Evolutionary conservation across 2,797 vertebrate species (phyloP), one percentile per base, ranked within the genome.

Genomic region (Coranthus polyacanthus): DNA sequence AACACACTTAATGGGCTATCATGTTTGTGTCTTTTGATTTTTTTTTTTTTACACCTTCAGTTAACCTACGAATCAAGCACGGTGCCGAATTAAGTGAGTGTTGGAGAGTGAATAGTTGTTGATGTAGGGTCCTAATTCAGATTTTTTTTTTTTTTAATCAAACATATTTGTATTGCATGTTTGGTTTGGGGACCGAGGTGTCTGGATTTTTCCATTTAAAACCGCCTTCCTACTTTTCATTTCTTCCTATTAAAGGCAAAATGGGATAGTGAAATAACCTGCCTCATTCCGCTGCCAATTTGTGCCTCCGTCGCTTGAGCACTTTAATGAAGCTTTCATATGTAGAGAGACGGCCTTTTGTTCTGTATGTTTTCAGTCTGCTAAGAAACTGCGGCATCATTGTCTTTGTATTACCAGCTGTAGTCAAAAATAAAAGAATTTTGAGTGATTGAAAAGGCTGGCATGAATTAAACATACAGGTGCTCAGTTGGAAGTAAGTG

Each of bases 401-500:
- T 78, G 78, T 83, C 55, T 86, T 47, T 52, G 69, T 55, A 47
- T 60, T 81, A 81, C 57, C 68, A 68, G 64, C 68, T 68, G 79
- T 39, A 74, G 60, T 64, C n/a, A 36, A 65, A 75, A 74, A 53
- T 17, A 32, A 72, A 58, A 79, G 66, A 66, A 53, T 70, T 76
- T 39, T 45, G 46, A 73, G 56, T 63, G 61, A 84, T 69, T 63
- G 68, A 51, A 63, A 71, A 64, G 68, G 50, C 22, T 16, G 56
- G 51, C 59, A 90, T 88, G 81, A 92, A 92, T 90, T 87, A 93
- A 91, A 89, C 81, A 90, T 88, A 70, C 64, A 56, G 72, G 50
- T 54, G 59, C 71, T 82, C 71, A 51, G 79, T 78, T 82, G 65
- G 83, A 85, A 75, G 82, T 61, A 26, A 51, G 74, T 52, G 52